Percentiles rank a stretch among this genome's conserved stretches.
Evolutionary conservation across 1,140 invertebrate species (phyloP).

Genomic region (Paramacrobiotus metropolitanus): DNA sequence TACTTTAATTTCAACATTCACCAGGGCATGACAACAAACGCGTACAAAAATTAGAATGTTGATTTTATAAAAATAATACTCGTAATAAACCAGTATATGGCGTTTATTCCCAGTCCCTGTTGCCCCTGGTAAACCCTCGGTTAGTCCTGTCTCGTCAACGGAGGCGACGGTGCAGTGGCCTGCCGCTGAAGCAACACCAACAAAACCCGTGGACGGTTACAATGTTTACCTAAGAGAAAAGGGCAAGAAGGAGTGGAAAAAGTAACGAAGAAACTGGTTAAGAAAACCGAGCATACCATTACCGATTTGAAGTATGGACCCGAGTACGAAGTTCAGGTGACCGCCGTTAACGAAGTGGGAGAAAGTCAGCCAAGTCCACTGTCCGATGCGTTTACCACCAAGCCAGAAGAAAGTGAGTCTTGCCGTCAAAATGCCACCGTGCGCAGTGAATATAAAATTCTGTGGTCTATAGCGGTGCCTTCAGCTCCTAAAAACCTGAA

Average conservation of each 20-base stretch:
- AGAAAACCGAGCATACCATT: slow-evolving; percentile 30
- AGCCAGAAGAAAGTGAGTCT: slow-evolving; percentile 11
- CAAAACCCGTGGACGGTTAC: slow-evolving; percentile 2
- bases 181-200: neutral
- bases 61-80: neutral
- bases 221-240: neutral
- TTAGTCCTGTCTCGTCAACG: neutral
- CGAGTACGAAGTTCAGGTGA: slow-evolving; percentile 27
- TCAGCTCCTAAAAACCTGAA: slow-evolving; percentile 57
- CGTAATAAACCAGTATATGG: neutral
- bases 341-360: slow-evolving; percentile 24
- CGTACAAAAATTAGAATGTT: no score
- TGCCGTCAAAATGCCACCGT: neutral
- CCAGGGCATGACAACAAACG: no score
- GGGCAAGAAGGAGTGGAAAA: slow-evolving; percentile 1
- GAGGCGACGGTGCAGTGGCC: neutral
- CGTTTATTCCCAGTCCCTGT: neutral
- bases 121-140: neutral
- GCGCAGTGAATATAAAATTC: neutral
- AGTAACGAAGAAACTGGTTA: neutral
- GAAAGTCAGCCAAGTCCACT: slow-evolving; percentile 24
- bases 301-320: slow-evolving; percentile 15
- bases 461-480: slow-evolving; percentile 36
- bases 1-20: no score
- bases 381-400: slow-evolving; percentile 14